Conservation (phyloP, 1,140 invertebrate species). For the Diorhabda elongata region DNA sequence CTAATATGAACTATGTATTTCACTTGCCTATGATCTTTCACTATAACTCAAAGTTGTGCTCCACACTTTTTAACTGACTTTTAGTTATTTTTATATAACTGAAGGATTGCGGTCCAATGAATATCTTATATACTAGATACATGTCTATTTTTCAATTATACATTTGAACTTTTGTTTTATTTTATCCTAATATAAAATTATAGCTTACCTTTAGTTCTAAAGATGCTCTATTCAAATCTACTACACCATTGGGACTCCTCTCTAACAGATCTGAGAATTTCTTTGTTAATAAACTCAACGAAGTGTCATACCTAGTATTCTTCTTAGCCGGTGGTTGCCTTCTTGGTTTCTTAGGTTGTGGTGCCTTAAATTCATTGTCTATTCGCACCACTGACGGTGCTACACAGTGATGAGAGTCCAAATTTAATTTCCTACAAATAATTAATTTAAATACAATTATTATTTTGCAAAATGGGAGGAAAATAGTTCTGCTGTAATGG, state of each 20-base stretch:
- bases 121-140: no score
- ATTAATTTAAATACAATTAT: no score
- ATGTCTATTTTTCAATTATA: no score
- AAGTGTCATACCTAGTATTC: conserved; percentile 77
- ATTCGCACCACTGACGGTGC: conserved; percentile 50
- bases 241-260: conserved; percentile 81
- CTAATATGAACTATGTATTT: no score
- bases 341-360: conserved; percentile 55
- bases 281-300: conserved; percentile 87
- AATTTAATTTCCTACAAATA: conserved; percentile 62
- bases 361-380: conserved; percentile 59
- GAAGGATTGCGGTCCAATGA: no score
- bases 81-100: no score
- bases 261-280: conserved; percentile 88
- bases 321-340: conserved; percentile 50
- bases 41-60: no score
- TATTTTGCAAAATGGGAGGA: no score
- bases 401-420: conserved; percentile 52
- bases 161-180: no score
- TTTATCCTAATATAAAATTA: background rate
- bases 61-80: no score
- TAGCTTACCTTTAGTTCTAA: conserved; percentile 71
- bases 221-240: conserved; percentile 88
- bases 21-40: no score
- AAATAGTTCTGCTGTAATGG: no score